Evolutionary conservation across 2,797 vertebrate genomes (phyloP).

Genomic region (Astyanax mexicanus): DNA sequence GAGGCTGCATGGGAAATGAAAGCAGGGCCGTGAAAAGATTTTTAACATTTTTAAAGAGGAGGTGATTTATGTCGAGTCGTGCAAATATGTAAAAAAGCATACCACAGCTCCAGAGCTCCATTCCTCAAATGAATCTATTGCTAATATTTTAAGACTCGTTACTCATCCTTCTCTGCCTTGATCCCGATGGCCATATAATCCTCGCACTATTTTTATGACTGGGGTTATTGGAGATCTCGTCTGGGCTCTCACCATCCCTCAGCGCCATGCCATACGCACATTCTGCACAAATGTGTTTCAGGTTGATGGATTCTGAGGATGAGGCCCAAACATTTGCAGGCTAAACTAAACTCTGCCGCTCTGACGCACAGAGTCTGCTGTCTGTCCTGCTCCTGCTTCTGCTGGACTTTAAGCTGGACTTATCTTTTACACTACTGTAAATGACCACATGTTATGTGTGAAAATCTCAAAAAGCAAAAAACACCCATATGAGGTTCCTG

Average conservation of each 20-base stretch:
- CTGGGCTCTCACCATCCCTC: constrained; percentile 32
- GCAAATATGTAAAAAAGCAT: constrained; percentile 61
- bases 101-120: constrained; percentile 43
- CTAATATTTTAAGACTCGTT: constrained; percentile 64
- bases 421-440: background rate
- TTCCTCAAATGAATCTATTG: constrained; percentile 60
- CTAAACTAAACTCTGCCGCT: constrained; percentile 12
- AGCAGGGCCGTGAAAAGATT: constrained; percentile 56
- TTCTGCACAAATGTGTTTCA: constrained; percentile 53
- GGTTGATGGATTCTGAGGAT: constrained; percentile 46
- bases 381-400: background rate
- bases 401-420: background rate
- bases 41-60: constrained; percentile 52
- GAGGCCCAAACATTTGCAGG: constrained; percentile 12
- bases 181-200: constrained; percentile 63
- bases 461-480: background rate
- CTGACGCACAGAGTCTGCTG: constrained; percentile 8
- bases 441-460: background rate
- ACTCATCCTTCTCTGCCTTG: constrained; percentile 62
- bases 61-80: constrained; percentile 59
- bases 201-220: constrained; percentile 57
- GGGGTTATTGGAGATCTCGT: constrained; percentile 42
- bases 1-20: constrained; percentile 47
- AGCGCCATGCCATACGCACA: constrained; percentile 39
- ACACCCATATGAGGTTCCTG: background rate